Base-by-base conservation (phyloP, 1,140 invertebrate species). In the Ooceraea biroi region DNA sequence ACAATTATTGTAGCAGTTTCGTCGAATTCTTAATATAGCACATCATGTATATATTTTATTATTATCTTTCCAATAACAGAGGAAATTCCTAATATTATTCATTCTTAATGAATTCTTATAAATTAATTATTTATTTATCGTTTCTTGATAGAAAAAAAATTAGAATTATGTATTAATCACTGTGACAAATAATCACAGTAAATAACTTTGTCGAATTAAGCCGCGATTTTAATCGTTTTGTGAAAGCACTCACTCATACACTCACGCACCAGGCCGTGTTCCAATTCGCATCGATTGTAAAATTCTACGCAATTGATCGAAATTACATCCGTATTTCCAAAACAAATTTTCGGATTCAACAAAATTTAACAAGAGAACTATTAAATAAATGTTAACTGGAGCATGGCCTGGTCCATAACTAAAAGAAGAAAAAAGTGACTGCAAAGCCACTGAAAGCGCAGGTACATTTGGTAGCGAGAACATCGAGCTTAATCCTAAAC, bases 241-340 rank as follows among this genome's bases (percentile, higher is more conserved):
- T 0, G 50, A 65, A 58, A 30, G 17, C 69, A 68, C 27, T 83
- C 84, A 58, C 25, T 55, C 78, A 63, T 22, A 27, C 41, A 66
- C 0, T 50, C 85, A 74, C 73, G 65, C 63, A 86, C 78, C 85
- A 85, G 86, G 87, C 89, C 89, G 89, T 88, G 90, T 91, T 91
- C 91, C 91, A 91, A 91, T 85, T 91, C 88, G 83, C 85, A 85
- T 74, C 50, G 68, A 88, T 83, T n/a, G 63, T 84, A 73, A 19
- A 83, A 76, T 52, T 65, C 46, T 30, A 72, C 44, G 19, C 61
- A 41, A 30, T 76, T 58, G 50, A 3, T 44, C 50, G 17, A 58
- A 69, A 68, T 80, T 76, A 76, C 22, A 30, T 63, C 27, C 73
- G 66, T 36, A 50, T 74, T 71, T 36, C 74, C 57, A 30, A 74